A percentile compares a stretch with the other conserved stretches of the same genome.
phyloP scores from a whole-genome alignment of 2,888 invertebrate genomes.

The Polydrusus cervinus region DNA sequence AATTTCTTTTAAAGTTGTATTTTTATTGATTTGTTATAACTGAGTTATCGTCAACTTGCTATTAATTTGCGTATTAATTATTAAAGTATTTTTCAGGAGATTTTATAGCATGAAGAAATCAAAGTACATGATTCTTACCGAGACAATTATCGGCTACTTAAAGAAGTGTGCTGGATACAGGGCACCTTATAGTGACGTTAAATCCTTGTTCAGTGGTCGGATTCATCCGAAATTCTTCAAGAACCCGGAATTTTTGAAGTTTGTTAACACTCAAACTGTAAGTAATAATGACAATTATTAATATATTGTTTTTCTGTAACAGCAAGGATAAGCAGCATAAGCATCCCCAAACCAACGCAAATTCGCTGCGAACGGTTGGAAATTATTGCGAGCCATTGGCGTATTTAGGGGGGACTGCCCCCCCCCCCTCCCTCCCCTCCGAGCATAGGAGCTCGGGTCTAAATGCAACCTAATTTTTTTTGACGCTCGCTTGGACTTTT shows the following conservation, averaged over 20 bases:
- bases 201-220: conserved; percentile 66
- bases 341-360: no score
- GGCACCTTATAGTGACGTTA: conserved; percentile 73
- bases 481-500: no score
- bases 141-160: conserved; percentile 74
- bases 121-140: conserved; percentile 73
- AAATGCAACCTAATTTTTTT: no score
- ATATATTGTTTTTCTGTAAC: conserved; percentile 1
- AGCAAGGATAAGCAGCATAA: no score
- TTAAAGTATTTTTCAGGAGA: conserved; percentile 64
- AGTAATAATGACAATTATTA: conserved; percentile 59
- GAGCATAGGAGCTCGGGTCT: no score
- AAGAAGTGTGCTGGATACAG: conserved; percentile 73
- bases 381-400: no score
- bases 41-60: no score
- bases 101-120: conserved; percentile 77
- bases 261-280: conserved; percentile 71
- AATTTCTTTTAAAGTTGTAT: not conserved
- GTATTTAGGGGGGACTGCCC: no score
- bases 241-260: conserved; percentile 72
- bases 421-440: no score
- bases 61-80: no score
- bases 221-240: conserved; percentile 72
- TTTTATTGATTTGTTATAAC: no score
- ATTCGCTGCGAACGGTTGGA: no score